phyloP scores from a whole-genome alignment of 2,888 invertebrate species.

The Meandrusa payeni region DNA sequence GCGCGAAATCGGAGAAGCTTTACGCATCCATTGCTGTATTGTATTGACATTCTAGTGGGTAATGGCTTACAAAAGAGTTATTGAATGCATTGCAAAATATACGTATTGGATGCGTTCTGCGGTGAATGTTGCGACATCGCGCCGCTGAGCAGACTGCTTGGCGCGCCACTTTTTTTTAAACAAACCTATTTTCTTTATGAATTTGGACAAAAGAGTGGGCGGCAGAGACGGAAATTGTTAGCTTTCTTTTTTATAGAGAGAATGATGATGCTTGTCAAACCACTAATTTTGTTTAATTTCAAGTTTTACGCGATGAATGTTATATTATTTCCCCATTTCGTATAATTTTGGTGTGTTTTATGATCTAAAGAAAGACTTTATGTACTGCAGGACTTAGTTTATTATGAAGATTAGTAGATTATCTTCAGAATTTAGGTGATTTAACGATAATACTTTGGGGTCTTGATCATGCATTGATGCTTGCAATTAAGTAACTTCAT shows the following conservation, averaged over 20 bases:
- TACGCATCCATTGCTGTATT: constrained; percentile 15
- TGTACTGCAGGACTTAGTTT: no score
- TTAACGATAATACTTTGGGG: no score
- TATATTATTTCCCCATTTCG: no score
- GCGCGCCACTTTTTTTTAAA: constrained; percentile 66
- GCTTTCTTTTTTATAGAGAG: constrained; percentile 75
- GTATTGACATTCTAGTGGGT: constrained; percentile 10
- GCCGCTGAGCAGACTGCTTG: constrained; percentile 63
- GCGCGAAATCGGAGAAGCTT: neutral
- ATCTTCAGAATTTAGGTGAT: no score
- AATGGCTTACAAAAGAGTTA: constrained; percentile 28
- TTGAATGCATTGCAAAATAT: constrained; percentile 39
- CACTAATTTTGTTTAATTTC: constrained; percentile 33
- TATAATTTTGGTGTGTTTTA: no score
- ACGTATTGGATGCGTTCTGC: constrained; percentile 39
- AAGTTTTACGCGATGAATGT: constrained; percentile 7
- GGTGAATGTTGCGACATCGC: constrained; percentile 43
- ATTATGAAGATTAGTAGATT: no score
- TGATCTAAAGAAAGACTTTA: no score
- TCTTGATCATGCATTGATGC: no score
- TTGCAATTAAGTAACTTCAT: no score
- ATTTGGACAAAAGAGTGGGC: constrained; percentile 55
- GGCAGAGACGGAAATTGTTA: constrained; percentile 54
- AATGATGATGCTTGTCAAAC: constrained; percentile 45
- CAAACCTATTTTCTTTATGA: constrained; percentile 55